phyloP scores from a whole-genome alignment of 2,888 invertebrate genomes.

The Hecatera dysodea region DNA sequence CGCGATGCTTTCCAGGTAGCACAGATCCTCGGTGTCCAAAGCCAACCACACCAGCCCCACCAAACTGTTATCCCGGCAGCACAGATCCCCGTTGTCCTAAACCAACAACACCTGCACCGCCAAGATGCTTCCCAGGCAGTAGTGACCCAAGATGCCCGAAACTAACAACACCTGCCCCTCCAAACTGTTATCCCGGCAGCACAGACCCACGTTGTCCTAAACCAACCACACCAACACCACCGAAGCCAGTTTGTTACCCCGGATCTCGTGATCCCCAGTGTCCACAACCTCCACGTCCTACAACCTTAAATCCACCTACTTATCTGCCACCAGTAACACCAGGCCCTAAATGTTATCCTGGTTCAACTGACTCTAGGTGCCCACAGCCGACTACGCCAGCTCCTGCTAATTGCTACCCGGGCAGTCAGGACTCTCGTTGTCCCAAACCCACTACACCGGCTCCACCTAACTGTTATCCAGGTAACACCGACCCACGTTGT shows the following conservation, averaged over 20 bases:
- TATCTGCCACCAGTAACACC: conserved; percentile 56
- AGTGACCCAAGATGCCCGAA: not conserved
- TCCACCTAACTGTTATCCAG: conserved; percentile 73
- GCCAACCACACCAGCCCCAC: conserved; percentile 67
- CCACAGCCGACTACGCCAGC: conserved; percentile 66
- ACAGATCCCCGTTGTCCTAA: conserved; percentile 70
- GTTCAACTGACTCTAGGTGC: conserved; percentile 63
- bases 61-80: conserved; percentile 69
- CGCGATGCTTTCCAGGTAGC: not conserved
- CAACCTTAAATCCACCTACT: conserved; percentile 70
- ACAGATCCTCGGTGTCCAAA: conserved; percentile 64
- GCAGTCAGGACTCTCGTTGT: conserved; percentile 67
- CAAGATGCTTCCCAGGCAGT: not conserved
- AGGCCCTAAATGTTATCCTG: conserved; percentile 12
- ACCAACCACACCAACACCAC: conserved; percentile 63
- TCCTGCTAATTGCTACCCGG: conserved; percentile 71
- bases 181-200: conserved; percentile 70
- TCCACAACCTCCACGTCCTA: conserved; percentile 73
- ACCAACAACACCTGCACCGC: not conserved
- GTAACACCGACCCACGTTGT: conserved; percentile 69
- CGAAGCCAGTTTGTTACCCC: too few species aligned
- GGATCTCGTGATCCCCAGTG: conserved; percentile 79
- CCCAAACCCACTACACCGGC: conserved; percentile 67
- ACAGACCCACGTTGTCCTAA: conserved; percentile 68
- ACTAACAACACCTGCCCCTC: conserved; percentile 58